phyloP scores from a whole-genome alignment of 2,888 invertebrate genomes.

The Eupithecia abbreviata region DNA sequence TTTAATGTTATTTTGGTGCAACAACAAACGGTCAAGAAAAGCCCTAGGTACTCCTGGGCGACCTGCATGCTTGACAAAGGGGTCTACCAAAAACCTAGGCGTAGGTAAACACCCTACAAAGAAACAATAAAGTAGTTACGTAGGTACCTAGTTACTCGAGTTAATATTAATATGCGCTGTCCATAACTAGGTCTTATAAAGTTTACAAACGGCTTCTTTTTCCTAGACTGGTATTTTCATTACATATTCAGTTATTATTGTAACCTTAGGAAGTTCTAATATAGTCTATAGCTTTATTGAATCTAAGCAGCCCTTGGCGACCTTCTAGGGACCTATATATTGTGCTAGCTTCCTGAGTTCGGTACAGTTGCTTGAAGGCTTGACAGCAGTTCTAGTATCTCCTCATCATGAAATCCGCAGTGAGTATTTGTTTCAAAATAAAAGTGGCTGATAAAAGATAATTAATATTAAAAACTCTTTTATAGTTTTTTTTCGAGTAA shows the following conservation, averaged over 20 bases:
- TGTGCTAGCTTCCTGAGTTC: constrained; percentile 62
- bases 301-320: constrained; percentile 49
- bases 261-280: constrained; percentile 70
- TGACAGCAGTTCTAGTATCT: constrained; percentile 74
- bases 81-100: background rate
- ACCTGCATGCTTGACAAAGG: too few relatives aligned
- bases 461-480: too few relatives aligned
- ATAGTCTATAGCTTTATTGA: constrained; percentile 51
- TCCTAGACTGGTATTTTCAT: constrained; percentile 68
- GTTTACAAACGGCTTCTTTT: constrained; percentile 56
- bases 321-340: constrained; percentile 76
- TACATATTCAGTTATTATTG: constrained; percentile 66
- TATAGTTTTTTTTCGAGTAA: background rate
- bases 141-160: background rate
- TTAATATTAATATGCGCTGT: constrained; percentile 54
- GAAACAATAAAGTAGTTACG: background rate
- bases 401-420: constrained; percentile 78
- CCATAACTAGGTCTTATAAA: constrained; percentile 55
- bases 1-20: too few relatives aligned
- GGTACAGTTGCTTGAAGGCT: constrained; percentile 78
- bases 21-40: too few relatives aligned
- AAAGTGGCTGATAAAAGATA: background rate
- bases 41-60: too few relatives aligned
- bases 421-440: constrained; percentile 51
- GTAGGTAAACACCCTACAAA: background rate